Evolutionary conservation across 2,888 invertebrate genomes (phyloP).

Genomic region (Ethmia dodecea): DNA sequence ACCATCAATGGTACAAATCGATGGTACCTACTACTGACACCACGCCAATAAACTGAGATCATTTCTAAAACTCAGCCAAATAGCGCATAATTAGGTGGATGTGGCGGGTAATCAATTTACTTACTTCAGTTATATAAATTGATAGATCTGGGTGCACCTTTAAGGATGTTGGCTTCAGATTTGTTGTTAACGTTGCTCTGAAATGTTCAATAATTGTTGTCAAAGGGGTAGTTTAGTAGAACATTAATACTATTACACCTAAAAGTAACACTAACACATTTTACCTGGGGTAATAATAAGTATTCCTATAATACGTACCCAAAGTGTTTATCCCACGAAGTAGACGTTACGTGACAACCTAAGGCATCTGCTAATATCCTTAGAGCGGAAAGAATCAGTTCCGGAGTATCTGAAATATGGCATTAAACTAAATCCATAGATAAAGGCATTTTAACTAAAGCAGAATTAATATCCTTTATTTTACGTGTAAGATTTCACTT

Average conservation of each 20-base stretch:
- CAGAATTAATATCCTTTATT: neutral
- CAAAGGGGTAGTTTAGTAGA: no score
- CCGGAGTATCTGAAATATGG: constrained; percentile 78
- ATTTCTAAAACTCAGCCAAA: no score
- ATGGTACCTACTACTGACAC: no score
- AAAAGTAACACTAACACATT: neutral
- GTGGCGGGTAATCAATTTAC: no score
- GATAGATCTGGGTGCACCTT: constrained; percentile 60
- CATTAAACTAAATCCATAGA: no score
- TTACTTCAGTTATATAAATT: constrained; percentile 58
- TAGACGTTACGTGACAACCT: constrained; percentile 87
- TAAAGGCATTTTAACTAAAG: neutral
- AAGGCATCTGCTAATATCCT: constrained; percentile 87
- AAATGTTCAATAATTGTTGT: constrained; percentile 16
- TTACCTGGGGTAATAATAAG: neutral
- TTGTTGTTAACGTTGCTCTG: constrained; percentile 60
- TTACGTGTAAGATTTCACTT: no score
- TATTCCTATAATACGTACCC: constrained; percentile 35
- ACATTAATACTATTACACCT: no score
- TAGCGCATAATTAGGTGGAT: no score
- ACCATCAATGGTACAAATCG: no score
- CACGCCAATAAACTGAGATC: no score
- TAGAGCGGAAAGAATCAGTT: constrained; percentile 82
- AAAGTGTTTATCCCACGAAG: constrained; percentile 86
- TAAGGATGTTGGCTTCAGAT: constrained; percentile 49